Evolutionary conservation across 2,888 invertebrate species (phyloP).

Genomic region (Ischnura elegans): DNA sequence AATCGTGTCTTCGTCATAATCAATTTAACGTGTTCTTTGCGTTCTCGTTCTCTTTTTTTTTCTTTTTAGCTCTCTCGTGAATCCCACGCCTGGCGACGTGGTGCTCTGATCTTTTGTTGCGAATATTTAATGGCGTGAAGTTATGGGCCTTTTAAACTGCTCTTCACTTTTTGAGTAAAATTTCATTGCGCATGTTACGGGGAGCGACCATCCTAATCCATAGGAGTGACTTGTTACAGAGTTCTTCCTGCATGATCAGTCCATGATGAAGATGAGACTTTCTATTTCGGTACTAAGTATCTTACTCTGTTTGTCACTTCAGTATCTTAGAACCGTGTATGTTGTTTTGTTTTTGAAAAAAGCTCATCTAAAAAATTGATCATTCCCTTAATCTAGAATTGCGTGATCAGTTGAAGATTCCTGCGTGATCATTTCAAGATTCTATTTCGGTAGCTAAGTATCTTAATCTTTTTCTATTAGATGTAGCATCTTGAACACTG

Average conservation of each 20-base stretch:
- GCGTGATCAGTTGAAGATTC: too few relatives aligned
- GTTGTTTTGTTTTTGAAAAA: too few relatives aligned
- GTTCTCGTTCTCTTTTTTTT: not conserved
- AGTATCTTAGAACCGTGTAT: too few relatives aligned
- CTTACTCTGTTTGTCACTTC: too few relatives aligned
- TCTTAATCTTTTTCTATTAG: too few relatives aligned
- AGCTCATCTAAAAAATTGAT: too few relatives aligned
- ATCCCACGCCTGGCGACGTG: not conserved
- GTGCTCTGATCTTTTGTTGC: constrained; percentile 4
- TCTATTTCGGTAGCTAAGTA: too few relatives aligned
- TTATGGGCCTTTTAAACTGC: constrained; percentile 38
- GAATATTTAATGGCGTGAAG: constrained; percentile 48
- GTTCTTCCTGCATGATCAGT: not conserved
- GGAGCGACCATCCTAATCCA: not conserved
- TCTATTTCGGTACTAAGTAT: not conserved
- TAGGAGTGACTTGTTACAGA: not conserved
- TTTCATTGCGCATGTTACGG: not conserved
- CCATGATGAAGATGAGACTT: not conserved
- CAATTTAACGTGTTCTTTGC: constrained; percentile 51
- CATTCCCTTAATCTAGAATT: too few relatives aligned
- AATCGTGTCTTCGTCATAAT: constrained; percentile 67
- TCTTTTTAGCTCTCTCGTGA: not conserved
- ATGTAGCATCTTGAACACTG: too few relatives aligned
- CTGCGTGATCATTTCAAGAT: too few relatives aligned
- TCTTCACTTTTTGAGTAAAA: not conserved